Base-by-base conservation (phyloP, 1,140 invertebrate species). In the Drosophila elegans region DNA sequence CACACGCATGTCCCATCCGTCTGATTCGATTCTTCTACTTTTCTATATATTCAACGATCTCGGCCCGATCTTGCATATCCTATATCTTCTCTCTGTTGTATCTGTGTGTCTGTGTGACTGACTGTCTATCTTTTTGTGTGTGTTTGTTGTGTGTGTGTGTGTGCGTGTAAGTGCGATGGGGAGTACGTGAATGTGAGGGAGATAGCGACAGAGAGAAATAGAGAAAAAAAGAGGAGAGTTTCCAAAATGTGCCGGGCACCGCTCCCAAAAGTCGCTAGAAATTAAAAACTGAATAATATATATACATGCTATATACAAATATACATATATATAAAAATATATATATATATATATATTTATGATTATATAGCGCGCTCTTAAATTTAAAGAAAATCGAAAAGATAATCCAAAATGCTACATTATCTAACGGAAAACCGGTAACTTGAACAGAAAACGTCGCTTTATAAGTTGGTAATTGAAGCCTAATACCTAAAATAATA, bases 241-340 rank as follows among this genome's bases (percentile, higher is more conserved):
- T 75, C 51, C 52, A 75, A 56, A 48, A 77, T 77, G 74, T 78
- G 74, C 74, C 74, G 74, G 54, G 64, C 64, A 77, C 74, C 74
- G 74, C 63, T 78, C 55, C 74, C 74, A 78, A 78, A 78, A 78
- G 74, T 78, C 74, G 74, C 74, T 78, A 78, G 74, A 71, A 78
- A 52, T 57, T 71, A 76, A 77, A 77, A 77, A 78, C 74, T 76
- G 60, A 76, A 39, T 57, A 75, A 75, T 59, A 79, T 57, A 79
- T 57, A 75, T 32, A 75, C 46, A 74, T 25, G 38, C 57, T 61
- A 73, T 78, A 77, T 63, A 77, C 75, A 78, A 72, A 80, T 51
- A 53, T 42, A 57, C 55, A 80, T 56, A 64, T 42, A 57, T 60
- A 80, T 56, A 64, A 64, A 72, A 27, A 51, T 36, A 76, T 3